phyloP scores from a whole-genome alignment of 1,140 invertebrate genomes.

The Cotesia vestalis region DNA sequence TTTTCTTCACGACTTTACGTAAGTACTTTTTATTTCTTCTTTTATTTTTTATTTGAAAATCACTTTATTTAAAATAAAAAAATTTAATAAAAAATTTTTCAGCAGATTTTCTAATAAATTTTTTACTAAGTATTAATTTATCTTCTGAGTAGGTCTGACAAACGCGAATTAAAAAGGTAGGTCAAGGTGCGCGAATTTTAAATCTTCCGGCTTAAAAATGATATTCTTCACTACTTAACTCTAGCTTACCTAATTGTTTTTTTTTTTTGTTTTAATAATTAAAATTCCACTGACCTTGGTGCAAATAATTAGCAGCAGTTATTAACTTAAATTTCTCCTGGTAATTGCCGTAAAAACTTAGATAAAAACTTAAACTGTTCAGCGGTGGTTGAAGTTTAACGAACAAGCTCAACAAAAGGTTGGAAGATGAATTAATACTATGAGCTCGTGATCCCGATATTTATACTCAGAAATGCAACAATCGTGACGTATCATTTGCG shows the following conservation, averaged over 20 bases:
- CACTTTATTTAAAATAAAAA: too few relatives aligned
- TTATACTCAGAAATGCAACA: conserved; percentile 52
- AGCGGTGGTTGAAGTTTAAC: not conserved
- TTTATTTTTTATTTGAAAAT: too few relatives aligned
- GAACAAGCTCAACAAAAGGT: not conserved
- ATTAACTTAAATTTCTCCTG: not conserved
- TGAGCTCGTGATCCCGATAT: conserved; percentile 46
- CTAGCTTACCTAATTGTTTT: not conserved
- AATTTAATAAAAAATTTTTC: too few relatives aligned
- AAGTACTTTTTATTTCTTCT: too few relatives aligned
- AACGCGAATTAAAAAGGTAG: not conserved
- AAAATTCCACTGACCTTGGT: too few relatives aligned
- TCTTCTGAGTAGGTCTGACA: not conserved
- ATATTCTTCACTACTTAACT: not conserved
- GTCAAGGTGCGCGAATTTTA: not conserved
- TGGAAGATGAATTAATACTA: conserved; percentile 42
- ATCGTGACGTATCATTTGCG: conserved; percentile 44
- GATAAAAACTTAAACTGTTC: too few relatives aligned
- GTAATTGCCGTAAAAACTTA: not conserved
- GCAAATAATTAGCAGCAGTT: too few relatives aligned
- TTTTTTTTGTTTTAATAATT: too few relatives aligned
- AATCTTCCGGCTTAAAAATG: not conserved
- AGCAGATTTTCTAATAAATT: too few relatives aligned
- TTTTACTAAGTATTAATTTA: not conserved
- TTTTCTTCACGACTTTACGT: too few relatives aligned